Evolutionary conservation across 2,888 invertebrate species (phyloP), one percentile per base, ranked within the genome.

Genomic region (Busseola fusca): DNA sequence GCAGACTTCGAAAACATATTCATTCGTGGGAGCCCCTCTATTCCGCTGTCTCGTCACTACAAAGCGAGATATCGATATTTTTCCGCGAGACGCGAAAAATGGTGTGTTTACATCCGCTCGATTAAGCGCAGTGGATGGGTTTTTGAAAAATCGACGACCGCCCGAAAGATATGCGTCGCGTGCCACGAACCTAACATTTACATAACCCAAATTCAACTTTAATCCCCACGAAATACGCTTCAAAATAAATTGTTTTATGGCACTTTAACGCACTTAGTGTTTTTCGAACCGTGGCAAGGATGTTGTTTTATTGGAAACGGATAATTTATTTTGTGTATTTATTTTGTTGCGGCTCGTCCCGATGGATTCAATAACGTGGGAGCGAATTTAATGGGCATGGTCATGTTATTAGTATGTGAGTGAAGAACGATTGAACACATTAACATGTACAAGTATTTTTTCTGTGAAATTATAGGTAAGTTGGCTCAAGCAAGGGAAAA

Each of bases 251-350:
- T 63, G 66, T 27, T 18, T 6, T 64, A 56, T 34, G 45, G 25
- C 58, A 74, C 37, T 62, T 69, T 67, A 87, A 81, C 83, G 85
- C 82, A 84, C 87, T 88, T 83, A 83, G 82, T 87, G 88, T 81
- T 89, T 82, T 80, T 83, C 85, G 87, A 82, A 90, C 90, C 91
- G 91, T 90, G 86, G 89, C 89, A 86, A 91, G 91, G 89, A 90
- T 92, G 91, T 91, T 93, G 90, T 93, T 94, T 94, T 95, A 95
- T 95, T 95, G 93, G 92, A 93, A 94, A 91, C 93, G 93, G 93
- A 93, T 94, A 95, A 95, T 94, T 93, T 94, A 94, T 95, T 94
- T 93, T 84, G 90, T 91, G 92, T 93, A 94, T 95, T 94, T 95
- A 93, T 95, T 92, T 92, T 89, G 91, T 87, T 90, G 91, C 88